Conservation (phyloP, 2,797 vertebrate genomes). For the Glossophaga mutica region DNA sequence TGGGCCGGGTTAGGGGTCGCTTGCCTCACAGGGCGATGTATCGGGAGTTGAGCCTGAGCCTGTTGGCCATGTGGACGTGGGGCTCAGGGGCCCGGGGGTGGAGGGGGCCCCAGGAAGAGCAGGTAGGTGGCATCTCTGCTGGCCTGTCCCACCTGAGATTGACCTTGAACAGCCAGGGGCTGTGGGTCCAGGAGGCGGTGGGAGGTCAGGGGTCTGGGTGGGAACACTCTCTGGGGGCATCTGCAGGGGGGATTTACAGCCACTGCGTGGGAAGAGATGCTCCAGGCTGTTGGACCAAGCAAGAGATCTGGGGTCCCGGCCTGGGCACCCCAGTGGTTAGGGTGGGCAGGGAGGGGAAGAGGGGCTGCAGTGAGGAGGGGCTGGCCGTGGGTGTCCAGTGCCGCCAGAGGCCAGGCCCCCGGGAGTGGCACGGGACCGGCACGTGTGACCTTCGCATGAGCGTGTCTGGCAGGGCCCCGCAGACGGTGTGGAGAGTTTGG, state of each 20-base stretch:
- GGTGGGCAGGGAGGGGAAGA: neutral
- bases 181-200: fast-evolving
- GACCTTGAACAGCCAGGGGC: too few relatives aligned
- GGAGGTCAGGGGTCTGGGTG: neutral
- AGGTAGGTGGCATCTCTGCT: neutral
- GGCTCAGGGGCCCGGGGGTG: neutral
- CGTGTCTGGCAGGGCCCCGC: neutral
- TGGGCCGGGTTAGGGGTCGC: fast-evolving
- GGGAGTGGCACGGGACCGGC: neutral
- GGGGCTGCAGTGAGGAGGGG: neutral
- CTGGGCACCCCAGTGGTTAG: neutral
- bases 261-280: neutral
- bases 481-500: neutral
- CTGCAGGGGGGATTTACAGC: neutral
- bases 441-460: fast-evolving
- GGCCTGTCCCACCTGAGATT: neutral
- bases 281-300: neutral
- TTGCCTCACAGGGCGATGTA: fast-evolving
- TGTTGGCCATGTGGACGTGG: fast-evolving
- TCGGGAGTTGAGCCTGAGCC: too few relatives aligned
- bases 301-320: neutral
- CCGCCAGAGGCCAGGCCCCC: neutral
- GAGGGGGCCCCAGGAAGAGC: neutral
- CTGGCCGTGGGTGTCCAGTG: fast-evolving
- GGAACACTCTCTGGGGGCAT: neutral